Evolutionary conservation across 1,140 invertebrate genomes (phyloP).

Genomic region (Eupristina koningsbergeri): DNA sequence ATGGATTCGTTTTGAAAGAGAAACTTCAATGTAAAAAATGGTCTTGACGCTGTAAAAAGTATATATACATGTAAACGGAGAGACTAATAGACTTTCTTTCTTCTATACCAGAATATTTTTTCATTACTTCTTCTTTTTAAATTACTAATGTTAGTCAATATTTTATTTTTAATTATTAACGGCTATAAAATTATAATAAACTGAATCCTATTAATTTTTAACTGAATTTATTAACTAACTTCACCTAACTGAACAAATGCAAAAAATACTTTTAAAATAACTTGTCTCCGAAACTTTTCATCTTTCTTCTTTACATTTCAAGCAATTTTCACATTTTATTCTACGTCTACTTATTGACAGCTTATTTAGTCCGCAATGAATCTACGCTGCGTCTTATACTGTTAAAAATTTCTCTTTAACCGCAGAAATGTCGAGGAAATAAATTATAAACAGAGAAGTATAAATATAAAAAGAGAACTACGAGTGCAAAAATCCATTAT

Average conservation of each 20-base stretch:
- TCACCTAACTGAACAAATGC: no score
- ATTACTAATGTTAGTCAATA: no score
- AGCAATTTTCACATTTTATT: neutral
- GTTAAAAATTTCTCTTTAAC: neutral
- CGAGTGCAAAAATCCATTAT: neutral
- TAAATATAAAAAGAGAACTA: neutral
- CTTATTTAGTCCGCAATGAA: neutral
- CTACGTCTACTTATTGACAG: neutral
- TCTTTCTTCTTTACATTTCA: neutral
- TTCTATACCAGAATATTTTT: neutral
- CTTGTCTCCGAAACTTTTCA: neutral
- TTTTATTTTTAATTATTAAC: no score
- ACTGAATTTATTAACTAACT: no score
- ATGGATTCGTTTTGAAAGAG: neutral
- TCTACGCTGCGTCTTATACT: neutral
- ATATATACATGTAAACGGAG: neutral
- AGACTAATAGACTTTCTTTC: neutral
- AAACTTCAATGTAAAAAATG: neutral
- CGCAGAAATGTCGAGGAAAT: neutral
- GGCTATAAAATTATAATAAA: no score
- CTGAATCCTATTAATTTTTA: no score
- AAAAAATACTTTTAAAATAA: no score
- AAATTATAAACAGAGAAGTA: no score
- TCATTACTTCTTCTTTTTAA: no score
- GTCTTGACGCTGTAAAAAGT: no score